Evolutionary conservation across 2,113 vertebrate genomes (phyloP), one percentile per base, ranked within the genome.

Genomic region (Ciconia boyciana): DNA sequence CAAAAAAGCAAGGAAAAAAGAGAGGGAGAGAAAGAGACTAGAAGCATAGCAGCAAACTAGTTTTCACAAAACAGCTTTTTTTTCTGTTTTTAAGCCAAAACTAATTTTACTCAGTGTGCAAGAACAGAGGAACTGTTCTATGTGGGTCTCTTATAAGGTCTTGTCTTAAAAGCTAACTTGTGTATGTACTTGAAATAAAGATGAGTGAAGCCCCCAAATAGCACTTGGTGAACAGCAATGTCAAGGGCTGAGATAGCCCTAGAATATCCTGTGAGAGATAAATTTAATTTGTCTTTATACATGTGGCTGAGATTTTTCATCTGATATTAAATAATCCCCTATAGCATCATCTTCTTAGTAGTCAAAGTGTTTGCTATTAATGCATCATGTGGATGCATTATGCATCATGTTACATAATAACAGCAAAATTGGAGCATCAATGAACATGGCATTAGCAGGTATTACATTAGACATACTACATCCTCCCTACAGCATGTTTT

Each of bases 71-170:
- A 16, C 9, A 79, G 5, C 1, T 21, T 25, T 41, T 52, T 68
- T 39, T 49, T 16, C 3, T 49, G 1, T 12, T 86, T 90, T 70
- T 70, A 57, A 88, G 12, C 7, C 9, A 34, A 69, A 87, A n/a
- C 0, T 29, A 5, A 22, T 83, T 85, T 80, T 54, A 31, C 4
- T 65, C 3, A 44, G 7, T 48, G 6, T 48, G 1, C 4, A 76
- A 60, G 25, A 84, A 32, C 4, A 77, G 49, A 94, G 16, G 4
- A 61, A 44, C 12, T 66, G 9, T 48, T 76, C 5, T 13, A 32
- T 19, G 6, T 61, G 5, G 2, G 7, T 69, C 1, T 61, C 9
- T 72, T 19, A 24, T 0, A 29, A 3, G 10, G 9, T n/a, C 17
- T 62, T 57, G 12, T 82, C 46, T 57, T 21, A 49, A 34, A 83